Percentiles rank a stretch among this genome's conserved stretches.
These are phyloP conservation scores for Cladorhizidae sp. DNA, from an alignment of 37 sponge, comb jelly and placozoan genomes.

Conservation along the genomic window DNA sequence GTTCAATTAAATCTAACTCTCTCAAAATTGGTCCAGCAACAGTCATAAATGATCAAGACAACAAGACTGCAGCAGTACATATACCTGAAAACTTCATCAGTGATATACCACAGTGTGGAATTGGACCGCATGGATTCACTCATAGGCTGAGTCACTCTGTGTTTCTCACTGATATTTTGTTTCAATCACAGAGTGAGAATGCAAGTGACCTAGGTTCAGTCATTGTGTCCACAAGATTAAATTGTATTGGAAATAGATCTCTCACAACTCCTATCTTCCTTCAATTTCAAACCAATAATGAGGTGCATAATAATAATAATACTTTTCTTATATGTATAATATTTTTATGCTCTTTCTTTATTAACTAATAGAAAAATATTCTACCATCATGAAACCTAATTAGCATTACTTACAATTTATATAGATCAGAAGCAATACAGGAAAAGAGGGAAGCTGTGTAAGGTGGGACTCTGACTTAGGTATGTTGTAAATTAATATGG, in stretches of 20 bases:
- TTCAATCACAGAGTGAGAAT: background rate
- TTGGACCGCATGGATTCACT: background rate
- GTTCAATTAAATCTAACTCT: background rate
- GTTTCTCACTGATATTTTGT: constrained; percentile 23
- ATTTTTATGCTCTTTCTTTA: no score
- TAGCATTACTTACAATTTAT: no score
- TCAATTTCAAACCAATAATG: background rate
- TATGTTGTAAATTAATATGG: background rate
- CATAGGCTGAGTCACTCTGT: constrained; percentile 32
- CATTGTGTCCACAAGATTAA: constrained; percentile 16
- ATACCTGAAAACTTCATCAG: background rate
- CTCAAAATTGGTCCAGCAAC: constrained; percentile 1
- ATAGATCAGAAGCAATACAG: no score
- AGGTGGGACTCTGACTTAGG: background rate
- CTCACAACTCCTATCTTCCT: background rate
- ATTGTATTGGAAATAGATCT: background rate
- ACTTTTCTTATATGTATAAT: no score
- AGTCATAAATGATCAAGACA: background rate
- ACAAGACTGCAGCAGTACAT: constrained; percentile 5
- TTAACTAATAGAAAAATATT: no score
- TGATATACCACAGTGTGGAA: background rate
- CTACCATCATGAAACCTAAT: no score
- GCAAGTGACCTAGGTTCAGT: constrained; percentile 5
- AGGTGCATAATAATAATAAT: background rate
- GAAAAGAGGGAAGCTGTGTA: background rate